Evolutionary conservation across 1,140 invertebrate genomes (phyloP), one percentile per base, ranked within the genome.

Genomic region (Diabrotica undecimpunctata): DNA sequence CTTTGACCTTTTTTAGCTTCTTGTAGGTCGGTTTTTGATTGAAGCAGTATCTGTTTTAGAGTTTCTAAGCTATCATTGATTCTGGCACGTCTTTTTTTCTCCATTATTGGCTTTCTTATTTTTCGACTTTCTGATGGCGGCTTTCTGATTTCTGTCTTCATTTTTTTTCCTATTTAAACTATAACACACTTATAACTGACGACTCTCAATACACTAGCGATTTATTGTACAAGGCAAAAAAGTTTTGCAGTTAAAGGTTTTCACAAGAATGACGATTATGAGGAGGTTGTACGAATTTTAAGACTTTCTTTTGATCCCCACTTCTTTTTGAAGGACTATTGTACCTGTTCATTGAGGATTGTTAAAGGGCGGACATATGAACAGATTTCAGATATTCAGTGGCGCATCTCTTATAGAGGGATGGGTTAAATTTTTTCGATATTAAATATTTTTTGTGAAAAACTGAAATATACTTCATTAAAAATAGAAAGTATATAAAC

Each of bases 91-190:
- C 88, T 72, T 68, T 83, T 81, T 75, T 88, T 90, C 75, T 90
- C 88, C 85, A 90, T 88, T 67, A 89, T 73, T 5, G 88, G 88
- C 75, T 90, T 90, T 50, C 87, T 82, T 41, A 86, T 85, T 66
- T 68, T 70, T 37, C 69, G 41, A 37, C 36, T 66, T 62, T 70
- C 69, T 2, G 69, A 70, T 50, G 55, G 53, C 2, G 41, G 8
- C 52, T 58, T 66, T 51, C 39, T 46, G 11, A 57, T 14, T 37
- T 70, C 65, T 50, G 62, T 66, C 39, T 70, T 70, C 68, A 70
- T 70, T 58, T 68, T 62, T 36, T 5, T n/a, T 50, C 8, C 4
- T 25, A 25, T 25, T 25, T 25, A 25, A 25, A 25, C 25, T 25
- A 25, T 25, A 25, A 2, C 1, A 25, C 25, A 25, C 25, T 2